Evolutionary conservation across 2,113 vertebrate species (phyloP).

Genomic region (Abramis brama): DNA sequence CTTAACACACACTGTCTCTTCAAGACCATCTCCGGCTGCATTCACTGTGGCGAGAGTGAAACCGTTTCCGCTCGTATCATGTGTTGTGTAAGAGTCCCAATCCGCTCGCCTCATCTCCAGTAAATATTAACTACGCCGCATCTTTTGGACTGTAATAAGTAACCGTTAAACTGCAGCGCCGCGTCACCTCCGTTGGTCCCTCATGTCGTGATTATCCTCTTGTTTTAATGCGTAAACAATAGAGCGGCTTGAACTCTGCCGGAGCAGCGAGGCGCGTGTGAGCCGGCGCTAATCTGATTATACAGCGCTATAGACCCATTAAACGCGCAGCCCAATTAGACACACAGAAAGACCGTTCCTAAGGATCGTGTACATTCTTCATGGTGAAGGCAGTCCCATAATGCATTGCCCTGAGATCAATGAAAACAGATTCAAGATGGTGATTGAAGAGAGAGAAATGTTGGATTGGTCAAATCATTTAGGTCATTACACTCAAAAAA

Average conservation of each 20-base stretch:
- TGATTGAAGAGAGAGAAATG: no score
- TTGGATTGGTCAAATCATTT: no score
- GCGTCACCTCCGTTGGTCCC: neutral
- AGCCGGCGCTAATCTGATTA: conserved; percentile 72
- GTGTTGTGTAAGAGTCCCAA: neutral
- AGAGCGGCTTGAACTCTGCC: conserved; percentile 59
- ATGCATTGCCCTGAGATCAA: neutral
- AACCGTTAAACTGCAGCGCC: conserved; percentile 28
- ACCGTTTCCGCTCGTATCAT: neutral
- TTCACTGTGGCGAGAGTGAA: neutral
- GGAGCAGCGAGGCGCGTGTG: conserved; percentile 53
- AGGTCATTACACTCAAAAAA: no score
- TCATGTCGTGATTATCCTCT: conserved; percentile 42
- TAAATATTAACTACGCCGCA: conserved; percentile 49
- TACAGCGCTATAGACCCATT: conserved; percentile 56
- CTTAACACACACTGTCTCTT: no score
- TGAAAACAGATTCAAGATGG: no score
- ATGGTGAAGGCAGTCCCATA: neutral
- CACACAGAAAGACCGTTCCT: neutral
- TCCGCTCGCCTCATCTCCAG: conserved; percentile 29
- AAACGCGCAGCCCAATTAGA: conserved; percentile 44
- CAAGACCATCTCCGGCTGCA: neutral
- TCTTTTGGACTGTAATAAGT: conserved; percentile 49
- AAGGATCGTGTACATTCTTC: neutral
- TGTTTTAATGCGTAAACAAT: conserved; percentile 71